Evolutionary conservation across 2,888 invertebrate species (phyloP), one percentile per base, ranked within the genome.

Genomic region (Schizaphis graminum): DNA sequence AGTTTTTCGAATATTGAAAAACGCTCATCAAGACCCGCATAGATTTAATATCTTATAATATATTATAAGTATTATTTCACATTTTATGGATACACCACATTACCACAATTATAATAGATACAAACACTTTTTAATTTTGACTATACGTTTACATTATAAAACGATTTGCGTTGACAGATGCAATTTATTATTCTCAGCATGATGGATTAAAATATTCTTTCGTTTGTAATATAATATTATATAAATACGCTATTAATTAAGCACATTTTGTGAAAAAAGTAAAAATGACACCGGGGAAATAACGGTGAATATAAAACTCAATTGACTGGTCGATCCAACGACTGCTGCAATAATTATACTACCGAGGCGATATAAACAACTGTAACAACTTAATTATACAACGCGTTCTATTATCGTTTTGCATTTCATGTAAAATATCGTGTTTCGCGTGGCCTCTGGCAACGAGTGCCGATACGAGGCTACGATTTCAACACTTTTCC

Each of bases 231-330:
- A 77, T 1, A 67, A 67, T 16, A 35, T 67, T 21, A 21, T 77
- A 77, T 2, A 77, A 35, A 77, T 77, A 35, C 77, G 77, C 21
- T 35, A 77, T 77, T 77, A 77, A 77, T 77, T 77, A 21, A 53
- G 5, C 35, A 77, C 77, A 21, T 77, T 77, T 77, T 35, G 77
- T 77, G 35, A 35, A 77, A 77, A 61, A 77, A 77, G 53, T 35
- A 77, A 35, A 77, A 77, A 77, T 35, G 77, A 77, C 77, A 77
- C 77, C 77, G 35, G 16, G 77, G 13, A 77, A 77, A 77, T 77
- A 77, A 77, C 77, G 77, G 77, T 77, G 77, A 77, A 77, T 77
- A 77, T 77, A 77, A 35, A 77, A 77, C 77, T 77, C 35, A 35
- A 77, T 77, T 77, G 77, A 35, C 77, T 77, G 77, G 35, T 77